Conservation (phyloP, 2,113 vertebrate genomes). For the Glareola pratincola region DNA sequence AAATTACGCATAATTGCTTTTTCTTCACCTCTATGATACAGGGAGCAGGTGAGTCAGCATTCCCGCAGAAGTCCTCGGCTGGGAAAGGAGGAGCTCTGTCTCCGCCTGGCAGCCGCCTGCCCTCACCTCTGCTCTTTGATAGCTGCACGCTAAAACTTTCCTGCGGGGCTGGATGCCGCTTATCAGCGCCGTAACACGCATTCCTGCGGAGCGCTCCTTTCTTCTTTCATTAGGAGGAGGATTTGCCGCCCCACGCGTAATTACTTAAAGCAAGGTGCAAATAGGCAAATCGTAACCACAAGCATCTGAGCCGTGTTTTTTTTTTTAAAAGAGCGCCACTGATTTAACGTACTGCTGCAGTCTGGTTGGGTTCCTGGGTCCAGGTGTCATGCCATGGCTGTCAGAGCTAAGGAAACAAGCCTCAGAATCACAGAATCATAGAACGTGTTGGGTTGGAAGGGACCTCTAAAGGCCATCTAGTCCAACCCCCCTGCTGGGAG, state of each 20-base stretch:
- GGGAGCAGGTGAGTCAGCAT: conserved; percentile 35
- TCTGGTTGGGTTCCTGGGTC: not conserved
- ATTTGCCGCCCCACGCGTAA: not conserved
- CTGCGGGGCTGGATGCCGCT: not conserved
- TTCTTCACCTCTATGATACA: not conserved
- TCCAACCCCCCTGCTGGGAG: not conserved
- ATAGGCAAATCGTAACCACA: not conserved
- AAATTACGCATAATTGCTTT: conserved; percentile 1
- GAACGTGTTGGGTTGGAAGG: not conserved
- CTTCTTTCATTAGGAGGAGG: not conserved
- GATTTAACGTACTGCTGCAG: not conserved
- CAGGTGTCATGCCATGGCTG: not conserved
- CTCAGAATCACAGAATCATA: not conserved
- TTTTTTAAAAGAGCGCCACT: not conserved
- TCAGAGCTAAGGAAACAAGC: not conserved
- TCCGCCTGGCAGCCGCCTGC: not conserved
- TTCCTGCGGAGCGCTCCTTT: not conserved
- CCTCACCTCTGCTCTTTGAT: not conserved
- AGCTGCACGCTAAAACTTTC: not conserved
- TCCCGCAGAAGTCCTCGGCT: not conserved
- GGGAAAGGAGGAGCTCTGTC: not conserved
- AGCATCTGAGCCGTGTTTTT: not conserved
- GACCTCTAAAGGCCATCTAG: not conserved
- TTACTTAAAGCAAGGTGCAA: conserved; percentile 13
- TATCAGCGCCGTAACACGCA: not conserved